Conservation (phyloP, 2,113 vertebrate species). For the Cephalopholis sonnerati region DNA sequence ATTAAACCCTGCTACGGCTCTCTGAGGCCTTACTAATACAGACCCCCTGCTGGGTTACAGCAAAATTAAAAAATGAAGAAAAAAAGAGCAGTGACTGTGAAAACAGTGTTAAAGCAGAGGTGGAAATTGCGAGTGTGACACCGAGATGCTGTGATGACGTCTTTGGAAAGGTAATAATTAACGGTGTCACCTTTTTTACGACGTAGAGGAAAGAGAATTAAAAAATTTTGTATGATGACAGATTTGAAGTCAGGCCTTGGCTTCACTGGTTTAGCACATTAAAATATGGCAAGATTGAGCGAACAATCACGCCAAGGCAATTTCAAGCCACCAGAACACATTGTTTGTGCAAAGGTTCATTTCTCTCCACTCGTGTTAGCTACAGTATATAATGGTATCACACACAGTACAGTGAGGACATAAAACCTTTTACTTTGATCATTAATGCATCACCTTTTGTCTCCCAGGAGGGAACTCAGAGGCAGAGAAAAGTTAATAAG, state of each 20-base stretch:
- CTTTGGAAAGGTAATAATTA: conserved; percentile 64
- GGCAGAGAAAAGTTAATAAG: conserved; percentile 4
- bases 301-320: conserved; percentile 36
- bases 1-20: conserved; percentile 68
- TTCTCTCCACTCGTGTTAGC: conserved; percentile 11
- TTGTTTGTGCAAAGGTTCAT: conserved; percentile 39
- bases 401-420: background rate
- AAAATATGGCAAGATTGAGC: conserved; percentile 42
- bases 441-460: background rate
- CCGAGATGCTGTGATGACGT: conserved; percentile 66
- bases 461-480: background rate
- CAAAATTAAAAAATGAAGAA: conserved; percentile 55
- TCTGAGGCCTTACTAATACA: conserved; percentile 62
- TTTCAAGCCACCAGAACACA: conserved; percentile 49
- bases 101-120: conserved; percentile 51
- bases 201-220: conserved; percentile 59
- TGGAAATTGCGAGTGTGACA: conserved; percentile 66
- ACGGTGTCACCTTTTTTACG: conserved; percentile 64
- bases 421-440: background rate
- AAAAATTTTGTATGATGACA: conserved; percentile 41
- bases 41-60: conserved; percentile 71
- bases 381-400: background rate
- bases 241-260: conserved; percentile 66
- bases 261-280: conserved; percentile 59
- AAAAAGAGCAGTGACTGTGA: conserved; percentile 39